Percentiles rank a stretch among this genome's conserved stretches.
phyloP scores from a whole-genome alignment of 1,140 invertebrate species.

The Leptestheria dahalacensis region DNA sequence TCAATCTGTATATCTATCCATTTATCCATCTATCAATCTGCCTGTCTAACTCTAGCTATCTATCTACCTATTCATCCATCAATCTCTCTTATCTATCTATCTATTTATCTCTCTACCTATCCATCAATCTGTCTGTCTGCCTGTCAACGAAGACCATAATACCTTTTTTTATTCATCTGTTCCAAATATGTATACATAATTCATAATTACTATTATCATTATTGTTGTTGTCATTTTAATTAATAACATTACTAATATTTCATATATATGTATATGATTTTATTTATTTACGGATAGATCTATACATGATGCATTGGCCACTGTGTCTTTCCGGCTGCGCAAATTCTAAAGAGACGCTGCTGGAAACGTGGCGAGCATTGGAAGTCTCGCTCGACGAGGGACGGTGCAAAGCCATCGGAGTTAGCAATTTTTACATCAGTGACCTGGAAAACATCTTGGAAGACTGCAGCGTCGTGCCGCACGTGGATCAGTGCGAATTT shows the following conservation, averaged over 20 bases:
- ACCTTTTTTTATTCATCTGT: too few relatives aligned
- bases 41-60: too few relatives aligned
- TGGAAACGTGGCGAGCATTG: slow-evolving; percentile 29
- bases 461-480: slow-evolving; percentile 25
- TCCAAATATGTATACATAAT: too few relatives aligned
- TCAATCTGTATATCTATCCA: too few relatives aligned
- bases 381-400: slow-evolving; percentile 29
- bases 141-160: neutral
- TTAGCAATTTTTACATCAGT: slow-evolving; percentile 28
- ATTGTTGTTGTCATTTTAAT: neutral
- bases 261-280: too few relatives aligned
- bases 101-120: too few relatives aligned
- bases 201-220: too few relatives aligned
- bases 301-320: slow-evolving; percentile 28
- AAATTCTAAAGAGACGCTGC: slow-evolving; percentile 22
- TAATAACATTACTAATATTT: neutral
- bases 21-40: too few relatives aligned
- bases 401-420: slow-evolving; percentile 26
- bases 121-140: neutral
- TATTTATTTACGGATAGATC: slow-evolving; percentile 18
- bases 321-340: slow-evolving; percentile 23
- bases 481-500: slow-evolving; percentile 33
- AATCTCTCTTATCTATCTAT: too few relatives aligned
- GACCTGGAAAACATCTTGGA: slow-evolving; percentile 27
- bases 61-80: too few relatives aligned